Percentiles rank a stretch among this genome's conserved stretches.
Evolutionary conservation across 1,140 invertebrate genomes (phyloP).

Genomic region (Drosophila albomicans): DNA sequence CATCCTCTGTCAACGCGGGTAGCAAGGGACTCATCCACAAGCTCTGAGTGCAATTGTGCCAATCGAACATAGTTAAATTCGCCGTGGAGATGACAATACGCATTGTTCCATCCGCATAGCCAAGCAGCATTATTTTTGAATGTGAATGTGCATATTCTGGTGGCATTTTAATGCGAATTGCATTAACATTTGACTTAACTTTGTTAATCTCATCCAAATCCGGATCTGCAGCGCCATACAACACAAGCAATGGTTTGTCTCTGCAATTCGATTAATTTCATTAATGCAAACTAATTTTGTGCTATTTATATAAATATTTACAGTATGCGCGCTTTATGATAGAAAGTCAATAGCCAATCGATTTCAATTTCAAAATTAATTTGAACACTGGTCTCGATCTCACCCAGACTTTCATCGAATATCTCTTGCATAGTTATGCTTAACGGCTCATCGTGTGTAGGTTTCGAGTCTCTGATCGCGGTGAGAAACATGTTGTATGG

Average conservation of each 20-base stretch:
- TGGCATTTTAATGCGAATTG: slow-evolving; percentile 86
- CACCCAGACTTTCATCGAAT: slow-evolving; percentile 89
- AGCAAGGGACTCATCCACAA: slow-evolving; percentile 24
- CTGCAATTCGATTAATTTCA: background rate
- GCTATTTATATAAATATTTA: slow-evolving; percentile 2
- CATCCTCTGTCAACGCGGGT: background rate
- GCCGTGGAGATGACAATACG: slow-evolving; percentile 95
- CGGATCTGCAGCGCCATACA: background rate
- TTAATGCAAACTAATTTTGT: background rate
- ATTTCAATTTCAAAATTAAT: slow-evolving; percentile 96
- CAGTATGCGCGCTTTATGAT: slow-evolving; percentile 16
- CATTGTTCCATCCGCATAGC: slow-evolving; percentile 92
- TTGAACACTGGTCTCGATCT: slow-evolving; percentile 90
- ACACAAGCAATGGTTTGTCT: slow-evolving; percentile 17
- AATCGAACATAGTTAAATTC: slow-evolving; percentile 86
- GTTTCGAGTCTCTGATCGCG: background rate
- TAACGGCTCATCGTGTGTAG: slow-evolving; percentile 20
- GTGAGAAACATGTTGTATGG: slow-evolving; percentile 26
- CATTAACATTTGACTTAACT: background rate
- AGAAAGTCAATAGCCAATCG: slow-evolving; percentile 88
- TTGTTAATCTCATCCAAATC: background rate
- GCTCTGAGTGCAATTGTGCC: slow-evolving; percentile 5
- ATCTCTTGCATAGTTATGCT: slow-evolving; percentile 86
- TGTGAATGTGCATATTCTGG: slow-evolving; percentile 94
- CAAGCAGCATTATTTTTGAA: slow-evolving; percentile 95